Evolutionary conservation across 2,797 vertebrate species (phyloP).

Genomic region (Sciaenops ocellatus): DNA sequence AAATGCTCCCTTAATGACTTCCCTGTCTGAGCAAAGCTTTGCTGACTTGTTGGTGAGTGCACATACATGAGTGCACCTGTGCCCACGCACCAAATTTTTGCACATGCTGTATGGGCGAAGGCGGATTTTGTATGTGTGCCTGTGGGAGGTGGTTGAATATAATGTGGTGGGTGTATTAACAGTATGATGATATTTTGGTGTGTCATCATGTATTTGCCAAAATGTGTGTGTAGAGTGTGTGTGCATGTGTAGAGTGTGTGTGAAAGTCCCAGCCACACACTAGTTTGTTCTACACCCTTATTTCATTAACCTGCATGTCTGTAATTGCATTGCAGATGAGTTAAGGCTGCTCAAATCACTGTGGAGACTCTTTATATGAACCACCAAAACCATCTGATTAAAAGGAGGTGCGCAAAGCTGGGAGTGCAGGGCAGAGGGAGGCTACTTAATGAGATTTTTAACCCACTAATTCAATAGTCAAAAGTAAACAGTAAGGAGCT

Average conservation of each 20-base stretch:
- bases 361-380: conserved; percentile 75
- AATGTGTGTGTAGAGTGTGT: background rate
- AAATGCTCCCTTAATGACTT: conserved; percentile 86
- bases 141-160: conserved; percentile 41
- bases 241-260: background rate
- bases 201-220: conserved; percentile 31
- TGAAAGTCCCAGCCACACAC: conserved; percentile 34
- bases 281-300: conserved; percentile 70
- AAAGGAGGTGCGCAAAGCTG: conserved; percentile 72
- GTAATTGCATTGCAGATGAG: conserved; percentile 82
- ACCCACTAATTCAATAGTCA: conserved; percentile 82
- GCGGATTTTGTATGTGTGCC: conserved; percentile 11
- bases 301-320: conserved; percentile 83
- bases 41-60: conserved; percentile 70
- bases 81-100: conserved; percentile 18
- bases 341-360: conserved; percentile 70
- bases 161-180: conserved; percentile 35
- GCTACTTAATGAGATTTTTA: conserved; percentile 82
- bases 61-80: conserved; percentile 7
- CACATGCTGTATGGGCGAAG: background rate
- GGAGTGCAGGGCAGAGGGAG: conserved; percentile 58
- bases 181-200: conserved; percentile 29
- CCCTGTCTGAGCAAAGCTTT: conserved; percentile 73
- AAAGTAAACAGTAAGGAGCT: conserved; percentile 77
- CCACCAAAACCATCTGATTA: conserved; percentile 76